Evolutionary conservation across 2,888 invertebrate species (phyloP), one percentile per base, ranked within the genome.

Genomic region (Germaria angustata): DNA sequence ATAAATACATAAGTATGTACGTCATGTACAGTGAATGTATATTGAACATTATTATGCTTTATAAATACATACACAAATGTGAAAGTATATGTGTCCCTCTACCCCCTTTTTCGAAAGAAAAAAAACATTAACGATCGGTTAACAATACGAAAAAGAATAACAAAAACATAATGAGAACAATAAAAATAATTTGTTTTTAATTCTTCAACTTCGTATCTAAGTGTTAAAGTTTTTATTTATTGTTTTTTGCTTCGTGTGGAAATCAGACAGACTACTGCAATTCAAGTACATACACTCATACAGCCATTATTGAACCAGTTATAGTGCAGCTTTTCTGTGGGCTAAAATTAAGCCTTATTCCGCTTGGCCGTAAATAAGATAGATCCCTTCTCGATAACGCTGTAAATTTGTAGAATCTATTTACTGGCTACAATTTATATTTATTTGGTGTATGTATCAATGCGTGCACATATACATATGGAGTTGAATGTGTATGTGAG

Each of bases 181-280:
- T 32, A 46, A 53, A 71, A 53, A 63, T 51, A 69, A 81, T 69
- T 75, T 69, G 68, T 57, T 51, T 78, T 82, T 49, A 82, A 75
- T 82, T 78, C 63, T 46, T 69, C 28, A 39, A 68, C 39, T 55
- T 41, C 11, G 32, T 53, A 32, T 34, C 51, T 51, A 55, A 73
- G 73, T 59, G 72, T 72, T 68, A 44, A 79, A 71, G 17, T 59
- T 7, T 63, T 53, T 69, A 1, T 44, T 51, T 24, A 15, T 53
- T 53, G n/a, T 53, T 51, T 51, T 2, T 15, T 1, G 8, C 4
- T 46, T 20, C 59, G 55, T 49, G 63, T 73, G 55, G 51, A 77
- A 81, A 77, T 77, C 72, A 1, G 20, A 51, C 63, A 63, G n/a
- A 57, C 36, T 49, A 20, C 36, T 17, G 24, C 46, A 55, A 15